Evolutionary conservation across 2,797 vertebrate species (phyloP).

Genomic region (Centroberyx gerrardi): DNA sequence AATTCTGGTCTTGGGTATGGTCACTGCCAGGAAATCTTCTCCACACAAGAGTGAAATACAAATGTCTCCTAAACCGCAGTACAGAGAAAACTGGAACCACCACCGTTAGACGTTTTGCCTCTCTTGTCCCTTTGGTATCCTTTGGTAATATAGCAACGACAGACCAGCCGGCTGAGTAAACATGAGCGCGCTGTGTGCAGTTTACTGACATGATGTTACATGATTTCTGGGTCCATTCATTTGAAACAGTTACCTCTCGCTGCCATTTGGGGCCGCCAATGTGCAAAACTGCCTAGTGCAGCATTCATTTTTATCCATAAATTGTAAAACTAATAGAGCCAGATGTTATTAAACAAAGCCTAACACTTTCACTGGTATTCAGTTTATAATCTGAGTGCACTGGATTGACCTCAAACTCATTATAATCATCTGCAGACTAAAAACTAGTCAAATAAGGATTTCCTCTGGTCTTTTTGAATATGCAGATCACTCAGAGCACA

Average conservation of each 20-base stretch:
- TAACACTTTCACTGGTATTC: background rate
- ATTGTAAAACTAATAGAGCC: too few species aligned
- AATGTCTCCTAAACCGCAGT: background rate
- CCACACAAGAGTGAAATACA: background rate
- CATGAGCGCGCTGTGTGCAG: too few species aligned
- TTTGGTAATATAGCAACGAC: background rate
- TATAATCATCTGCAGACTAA: background rate
- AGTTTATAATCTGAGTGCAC: background rate
- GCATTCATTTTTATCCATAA: too few species aligned
- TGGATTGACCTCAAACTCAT: background rate
- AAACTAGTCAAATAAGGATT: background rate
- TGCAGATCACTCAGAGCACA: background rate
- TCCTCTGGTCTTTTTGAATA: background rate
- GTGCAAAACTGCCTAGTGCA: too few species aligned
- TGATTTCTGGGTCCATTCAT: too few species aligned
- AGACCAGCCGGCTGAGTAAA: background rate
- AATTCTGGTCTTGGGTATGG: background rate
- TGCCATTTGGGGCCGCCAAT: too few species aligned
- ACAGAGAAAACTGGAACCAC: background rate
- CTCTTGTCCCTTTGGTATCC: too few species aligned
- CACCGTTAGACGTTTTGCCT: background rate
- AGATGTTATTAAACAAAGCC: background rate
- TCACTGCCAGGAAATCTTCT: background rate
- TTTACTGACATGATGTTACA: too few species aligned
- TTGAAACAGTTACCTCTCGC: too few species aligned